Base-by-base conservation (phyloP, 2,888 invertebrate genomes). In the Ophioninae sp. region DNA sequence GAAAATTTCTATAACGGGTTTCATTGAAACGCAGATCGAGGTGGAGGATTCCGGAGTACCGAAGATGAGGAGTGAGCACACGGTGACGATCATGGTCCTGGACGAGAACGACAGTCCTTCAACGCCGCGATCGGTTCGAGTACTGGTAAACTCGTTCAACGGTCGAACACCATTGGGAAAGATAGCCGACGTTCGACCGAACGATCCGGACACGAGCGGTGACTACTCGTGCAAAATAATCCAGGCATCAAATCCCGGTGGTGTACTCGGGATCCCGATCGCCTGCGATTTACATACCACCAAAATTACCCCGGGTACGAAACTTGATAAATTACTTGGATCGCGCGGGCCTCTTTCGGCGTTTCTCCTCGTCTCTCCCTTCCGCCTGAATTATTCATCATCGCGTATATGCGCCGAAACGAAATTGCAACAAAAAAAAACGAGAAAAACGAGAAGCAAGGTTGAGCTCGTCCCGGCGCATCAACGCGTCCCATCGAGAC, bases 71-170 rank as follows among this genome's bases (percentile, higher is more conserved):
- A 97, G 97, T 0, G 96, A 96, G 87, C 96, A 97, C 90, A 94
- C 95, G 8, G 94, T 98, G 75, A 94, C 94, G 37, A 95, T 98
- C 20, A 95, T 95, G 83, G 95, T 99, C 3, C 93, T 96, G 20
- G 98, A 99, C 93, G 96, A 97, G 92, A 99, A 99, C 92, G 98
- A 99, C 89, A 97, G 97, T 91, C 97, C 98, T 20, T 98, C 98
- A 0, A 95, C 95, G 2, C 95, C 98, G 23, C 95, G 98, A 89
- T 96, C 96, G 10, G 97, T 97, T 0, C 97, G 97, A 89, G 95
- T 98, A 23, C 93, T 97, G 72, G 96, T 98, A 2, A 95, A 96
- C 89, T 94, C 96, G 0, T 96, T 97, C 89, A 96, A 97, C 89
- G 96, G 96, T 77, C 94, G 95, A 84, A 95, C 96, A 88, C 96